A percentile compares a stretch with the other conserved stretches of the same genome.
phyloP scores from a whole-genome alignment of 2,888 invertebrate species.

The Platycheirus rosarum region DNA sequence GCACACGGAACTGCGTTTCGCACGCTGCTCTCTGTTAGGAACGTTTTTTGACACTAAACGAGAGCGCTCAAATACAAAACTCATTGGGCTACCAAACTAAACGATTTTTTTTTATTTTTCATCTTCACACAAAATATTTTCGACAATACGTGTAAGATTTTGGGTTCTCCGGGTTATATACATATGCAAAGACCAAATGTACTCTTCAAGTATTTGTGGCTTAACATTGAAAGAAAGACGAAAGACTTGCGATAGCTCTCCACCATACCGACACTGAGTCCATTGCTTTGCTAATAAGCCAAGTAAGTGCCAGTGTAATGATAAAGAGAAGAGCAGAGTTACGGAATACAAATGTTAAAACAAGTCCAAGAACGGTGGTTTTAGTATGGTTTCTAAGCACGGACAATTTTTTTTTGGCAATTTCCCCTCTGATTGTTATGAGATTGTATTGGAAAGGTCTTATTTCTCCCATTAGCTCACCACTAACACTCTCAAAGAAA shows the following conservation, averaged over 20 bases:
- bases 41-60: conserved; percentile 81
- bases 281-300: background rate
- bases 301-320: conserved; percentile 31
- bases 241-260: conserved; percentile 46
- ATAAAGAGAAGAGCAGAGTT: conserved; percentile 53
- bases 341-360: conserved; percentile 46
- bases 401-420: conserved; percentile 66
- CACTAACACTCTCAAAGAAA: background rate
- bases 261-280: conserved; percentile 1
- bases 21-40: conserved; percentile 81
- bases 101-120: conserved; percentile 47
- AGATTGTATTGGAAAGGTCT: background rate
- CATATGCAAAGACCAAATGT: conserved; percentile 22
- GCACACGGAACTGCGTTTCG: conserved; percentile 77
- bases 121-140: conserved; percentile 55
- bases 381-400: conserved; percentile 56
- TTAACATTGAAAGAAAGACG: conserved; percentile 26
- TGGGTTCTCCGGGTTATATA: conserved; percentile 31
- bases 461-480: background rate
- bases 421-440: conserved; percentile 57
- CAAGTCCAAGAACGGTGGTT: conserved; percentile 41
- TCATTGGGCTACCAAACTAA: conserved; percentile 66
- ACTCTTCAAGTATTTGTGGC: conserved; percentile 39
- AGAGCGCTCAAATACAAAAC: conserved; percentile 73
- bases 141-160: conserved; percentile 59